A percentile compares a stretch with the other conserved stretches of the same genome.
Evolutionary conservation across 2,888 invertebrate species (phyloP).

Genomic region (Amiota minor): DNA sequence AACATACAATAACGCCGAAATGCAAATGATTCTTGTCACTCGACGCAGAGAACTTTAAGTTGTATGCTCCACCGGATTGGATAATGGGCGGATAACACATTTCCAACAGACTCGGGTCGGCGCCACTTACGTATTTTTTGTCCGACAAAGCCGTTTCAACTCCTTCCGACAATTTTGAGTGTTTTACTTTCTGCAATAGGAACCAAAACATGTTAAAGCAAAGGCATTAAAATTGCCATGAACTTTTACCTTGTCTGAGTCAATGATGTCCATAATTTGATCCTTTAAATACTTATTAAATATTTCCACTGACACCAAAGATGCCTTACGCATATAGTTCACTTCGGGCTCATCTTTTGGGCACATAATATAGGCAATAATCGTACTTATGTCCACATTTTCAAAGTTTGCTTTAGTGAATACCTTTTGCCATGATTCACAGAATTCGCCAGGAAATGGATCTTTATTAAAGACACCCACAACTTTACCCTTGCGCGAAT

Average conservation of each 20-base stretch:
- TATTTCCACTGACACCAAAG: constrained; percentile 92
- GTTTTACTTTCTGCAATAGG: constrained; percentile 90
- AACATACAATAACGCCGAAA: constrained; percentile 96
- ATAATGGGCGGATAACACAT: constrained; percentile 99
- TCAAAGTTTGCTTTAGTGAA: constrained; percentile 87
- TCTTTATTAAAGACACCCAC: constrained; percentile 95
- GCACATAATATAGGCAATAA: constrained; percentile 90
- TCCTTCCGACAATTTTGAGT: constrained; percentile 94
- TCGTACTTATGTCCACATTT: constrained; percentile 88
- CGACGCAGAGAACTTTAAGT: constrained; percentile 94
- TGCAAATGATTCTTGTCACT: constrained; percentile 95
- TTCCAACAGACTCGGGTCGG: constrained; percentile 91
- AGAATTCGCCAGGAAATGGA: constrained; percentile 93
- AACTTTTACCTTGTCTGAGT: constrained; percentile 87
- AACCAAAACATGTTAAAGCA: constrained; percentile 5
- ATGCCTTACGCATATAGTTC: constrained; percentile 91
- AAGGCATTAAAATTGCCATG: background rate
- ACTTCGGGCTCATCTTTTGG: constrained; percentile 96
- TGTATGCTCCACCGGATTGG: constrained; percentile 98
- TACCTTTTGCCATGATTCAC: constrained; percentile 89
- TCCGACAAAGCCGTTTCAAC: constrained; percentile 95
- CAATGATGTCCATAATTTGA: constrained; percentile 98
- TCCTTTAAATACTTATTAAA: constrained; percentile 97
- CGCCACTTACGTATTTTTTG: constrained; percentile 94
- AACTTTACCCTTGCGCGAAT: constrained; percentile 89